These are phyloP conservation scores for Pseudomugil gertrudae DNA, from an alignment of 2,797 vertebrate species.

Conservation along the genomic window DNA sequence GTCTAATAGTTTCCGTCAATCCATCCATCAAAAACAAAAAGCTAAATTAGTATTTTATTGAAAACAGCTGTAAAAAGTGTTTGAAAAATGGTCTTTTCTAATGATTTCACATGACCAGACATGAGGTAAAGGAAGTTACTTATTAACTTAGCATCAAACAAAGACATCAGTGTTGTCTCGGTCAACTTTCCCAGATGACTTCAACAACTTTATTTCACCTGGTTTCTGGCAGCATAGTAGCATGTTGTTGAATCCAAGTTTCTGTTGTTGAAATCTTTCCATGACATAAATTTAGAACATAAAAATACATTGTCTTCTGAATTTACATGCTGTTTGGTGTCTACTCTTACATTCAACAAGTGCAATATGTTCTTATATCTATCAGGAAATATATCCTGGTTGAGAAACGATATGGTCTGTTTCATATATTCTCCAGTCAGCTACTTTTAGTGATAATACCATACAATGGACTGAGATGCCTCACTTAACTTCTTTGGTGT, in stretches of 20 bases:
- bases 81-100: constrained; percentile 8
- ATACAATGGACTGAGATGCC: no score
- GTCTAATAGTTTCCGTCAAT: neutral
- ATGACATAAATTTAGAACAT: neutral
- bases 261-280: neutral
- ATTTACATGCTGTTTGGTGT: neutral
- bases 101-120: constrained; percentile 21
- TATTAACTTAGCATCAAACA: constrained; percentile 35
- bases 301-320: neutral
- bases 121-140: constrained; percentile 21
- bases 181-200: constrained; percentile 13
- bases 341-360: neutral
- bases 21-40: neutral
- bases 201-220: neutral
- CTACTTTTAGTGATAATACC: neutral
- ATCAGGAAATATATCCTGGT: neutral
- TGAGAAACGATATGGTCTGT: neutral
- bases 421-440: neutral
- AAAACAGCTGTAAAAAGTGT: constrained; percentile 4
- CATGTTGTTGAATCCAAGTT: neutral
- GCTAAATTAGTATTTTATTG: neutral
- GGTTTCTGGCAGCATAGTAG: neutral
- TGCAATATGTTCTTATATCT: neutral
- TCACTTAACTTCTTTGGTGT: no score
- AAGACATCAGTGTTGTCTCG: constrained; percentile 17